Evolutionary conservation across 2,797 vertebrate species (phyloP).

Genomic region (Schizopygopsis malacanthus): DNA sequence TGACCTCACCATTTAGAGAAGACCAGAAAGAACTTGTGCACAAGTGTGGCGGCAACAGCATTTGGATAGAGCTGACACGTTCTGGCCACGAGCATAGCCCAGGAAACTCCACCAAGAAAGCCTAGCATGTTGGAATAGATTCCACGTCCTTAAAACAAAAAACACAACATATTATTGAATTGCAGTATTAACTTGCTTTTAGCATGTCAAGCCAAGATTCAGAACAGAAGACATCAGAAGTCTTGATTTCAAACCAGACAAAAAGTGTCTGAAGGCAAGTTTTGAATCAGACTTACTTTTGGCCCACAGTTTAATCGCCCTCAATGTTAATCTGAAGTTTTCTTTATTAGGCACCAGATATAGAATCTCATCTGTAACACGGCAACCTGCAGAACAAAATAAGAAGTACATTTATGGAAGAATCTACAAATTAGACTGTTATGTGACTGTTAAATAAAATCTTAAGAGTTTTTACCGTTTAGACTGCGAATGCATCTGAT

Average conservation of each 20-base stretch:
- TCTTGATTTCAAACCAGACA: not conserved
- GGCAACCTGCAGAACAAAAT: slow-evolving; percentile 83
- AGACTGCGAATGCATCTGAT: slow-evolving; percentile 97
- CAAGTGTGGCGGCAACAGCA: slow-evolving; percentile 97
- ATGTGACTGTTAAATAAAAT: not conserved
- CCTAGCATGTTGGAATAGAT: slow-evolving; percentile 99
- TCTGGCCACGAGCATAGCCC: slow-evolving; percentile 99
- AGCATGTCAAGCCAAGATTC: not conserved
- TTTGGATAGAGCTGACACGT: slow-evolving; percentile 99
- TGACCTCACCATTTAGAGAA: slow-evolving; percentile 97
- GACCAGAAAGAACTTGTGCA: slow-evolving; percentile 99
- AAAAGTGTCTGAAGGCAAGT: not conserved
- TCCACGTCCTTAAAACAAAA: slow-evolving; percentile 87
- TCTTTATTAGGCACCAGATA: slow-evolving; percentile 97
- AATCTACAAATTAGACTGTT: not conserved
- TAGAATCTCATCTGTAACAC: slow-evolving; percentile 98
- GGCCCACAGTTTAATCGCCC: slow-evolving; percentile 97
- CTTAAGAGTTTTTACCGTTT: slow-evolving; percentile 83
- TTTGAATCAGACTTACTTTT: slow-evolving; percentile 86
- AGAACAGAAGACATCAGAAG: not conserved
- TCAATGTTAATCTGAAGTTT: slow-evolving; percentile 92
- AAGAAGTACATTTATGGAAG: not conserved
- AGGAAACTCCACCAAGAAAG: slow-evolving; percentile 97
- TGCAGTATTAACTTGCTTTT: not conserved
- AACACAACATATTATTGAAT: not conserved